Conservation (phyloP, 2,113 vertebrate species). For the Dendropsophus ebraccatus region DNA sequence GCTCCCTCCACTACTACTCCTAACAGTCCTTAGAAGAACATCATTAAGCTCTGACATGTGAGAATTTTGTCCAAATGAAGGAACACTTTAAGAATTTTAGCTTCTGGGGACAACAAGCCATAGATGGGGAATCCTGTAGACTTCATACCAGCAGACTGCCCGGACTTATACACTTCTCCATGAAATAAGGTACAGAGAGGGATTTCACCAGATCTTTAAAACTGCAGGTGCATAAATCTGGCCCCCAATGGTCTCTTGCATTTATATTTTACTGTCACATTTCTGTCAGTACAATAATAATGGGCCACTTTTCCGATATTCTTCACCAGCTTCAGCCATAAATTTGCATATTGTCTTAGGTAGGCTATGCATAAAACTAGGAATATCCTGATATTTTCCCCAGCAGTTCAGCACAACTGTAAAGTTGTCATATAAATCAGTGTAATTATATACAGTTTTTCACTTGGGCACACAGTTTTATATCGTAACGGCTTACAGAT, state of each 20-base stretch:
- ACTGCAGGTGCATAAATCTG: not conserved
- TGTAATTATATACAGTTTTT: not conserved
- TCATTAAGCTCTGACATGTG: no score
- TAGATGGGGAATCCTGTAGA: no score
- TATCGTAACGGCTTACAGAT: not conserved
- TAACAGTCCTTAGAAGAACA: no score
- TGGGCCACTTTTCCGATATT: not conserved
- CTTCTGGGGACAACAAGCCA: no score
- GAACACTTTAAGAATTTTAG: no score
- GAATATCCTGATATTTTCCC: not conserved
- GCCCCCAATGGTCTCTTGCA: not conserved
- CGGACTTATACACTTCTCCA: no score
- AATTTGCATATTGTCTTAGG: not conserved
- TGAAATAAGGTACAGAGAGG: no score
- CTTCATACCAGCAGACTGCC: no score
- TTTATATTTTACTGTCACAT: not conserved
- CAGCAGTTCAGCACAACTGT: not conserved
- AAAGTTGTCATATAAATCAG: constrained; percentile 17
- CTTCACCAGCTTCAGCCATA: not conserved
- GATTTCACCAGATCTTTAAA: not conserved
- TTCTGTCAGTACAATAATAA: not conserved
- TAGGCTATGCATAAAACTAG: not conserved
- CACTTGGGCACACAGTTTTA: not conserved
- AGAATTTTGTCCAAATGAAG: no score
- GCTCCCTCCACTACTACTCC: no score